Evolutionary conservation across 2,888 invertebrate species (phyloP).

Genomic region (Noctuana brunneofusca): DNA sequence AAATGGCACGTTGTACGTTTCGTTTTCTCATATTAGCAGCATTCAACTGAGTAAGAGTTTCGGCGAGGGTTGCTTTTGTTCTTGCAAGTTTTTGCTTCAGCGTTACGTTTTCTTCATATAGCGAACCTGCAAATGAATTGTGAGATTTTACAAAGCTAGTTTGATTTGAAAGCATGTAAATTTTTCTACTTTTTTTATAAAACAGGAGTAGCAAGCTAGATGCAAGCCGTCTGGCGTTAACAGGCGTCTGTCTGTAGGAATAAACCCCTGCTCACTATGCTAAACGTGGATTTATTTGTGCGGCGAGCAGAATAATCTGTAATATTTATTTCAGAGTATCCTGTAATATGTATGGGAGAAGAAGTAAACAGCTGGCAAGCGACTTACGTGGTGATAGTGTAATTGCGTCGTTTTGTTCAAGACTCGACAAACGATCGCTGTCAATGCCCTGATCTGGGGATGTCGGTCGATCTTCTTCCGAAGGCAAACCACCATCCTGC

Average conservation of each 20-base stretch:
- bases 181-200: no score
- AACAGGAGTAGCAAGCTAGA: no score
- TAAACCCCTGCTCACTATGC: no score
- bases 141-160: background rate
- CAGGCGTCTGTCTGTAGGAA: no score
- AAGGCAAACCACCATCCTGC: conserved; percentile 54
- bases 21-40: conserved; percentile 91
- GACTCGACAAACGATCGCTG: conserved; percentile 87
- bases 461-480: conserved; percentile 76
- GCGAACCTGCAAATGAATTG: conserved; percentile 58
- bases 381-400: conserved; percentile 74
- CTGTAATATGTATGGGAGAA: background rate
- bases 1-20: conserved; percentile 92
- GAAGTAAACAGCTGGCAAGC: background rate
- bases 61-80: conserved; percentile 89
- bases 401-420: conserved; percentile 82
- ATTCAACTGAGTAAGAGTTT: conserved; percentile 89
- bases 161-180: no score
- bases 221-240: no score
- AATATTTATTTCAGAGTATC: no score
- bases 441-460: conserved; percentile 96
- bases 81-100: conserved; percentile 87
- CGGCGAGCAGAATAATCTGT: no score
- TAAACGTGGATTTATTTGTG: no score
- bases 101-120: conserved; percentile 86